phyloP scores from a whole-genome alignment of 1,140 invertebrate species.

The Frieseomelitta varia region DNA sequence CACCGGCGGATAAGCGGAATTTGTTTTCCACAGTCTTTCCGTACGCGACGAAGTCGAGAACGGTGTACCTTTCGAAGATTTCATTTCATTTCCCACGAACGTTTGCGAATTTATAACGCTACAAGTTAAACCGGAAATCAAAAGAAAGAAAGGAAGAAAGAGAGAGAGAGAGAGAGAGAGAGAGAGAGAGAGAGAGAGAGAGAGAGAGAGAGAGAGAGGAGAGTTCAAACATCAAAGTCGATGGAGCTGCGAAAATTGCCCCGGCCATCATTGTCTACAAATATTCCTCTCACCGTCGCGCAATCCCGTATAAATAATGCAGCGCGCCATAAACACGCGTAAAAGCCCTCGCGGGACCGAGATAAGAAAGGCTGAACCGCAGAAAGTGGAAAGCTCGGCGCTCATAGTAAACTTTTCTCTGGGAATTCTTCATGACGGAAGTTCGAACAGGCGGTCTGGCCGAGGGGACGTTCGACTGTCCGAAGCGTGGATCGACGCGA shows the following conservation, averaged over 20 bases:
- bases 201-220: too few relatives aligned
- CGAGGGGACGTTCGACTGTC: constrained; percentile 22
- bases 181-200: too few relatives aligned
- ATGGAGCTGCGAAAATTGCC: background rate
- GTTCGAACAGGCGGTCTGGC: background rate
- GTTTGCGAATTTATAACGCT: background rate
- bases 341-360: background rate
- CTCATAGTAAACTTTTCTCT: constrained; percentile 18
- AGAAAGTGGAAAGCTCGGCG: constrained; percentile 25
- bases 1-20: constrained; percentile 50
- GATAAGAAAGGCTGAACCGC: constrained; percentile 9
- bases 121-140: background rate
- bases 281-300: background rate
- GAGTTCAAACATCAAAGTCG: background rate
- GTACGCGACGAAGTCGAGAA: background rate
- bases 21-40: constrained; percentile 40
- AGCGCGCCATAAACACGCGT: background rate
- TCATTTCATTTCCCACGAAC: background rate
- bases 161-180: too few relatives aligned
- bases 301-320: constrained; percentile 1
- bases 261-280: background rate
- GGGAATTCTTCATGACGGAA: constrained; percentile 2
- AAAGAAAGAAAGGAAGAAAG: too few relatives aligned
- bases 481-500: constrained; percentile 27
- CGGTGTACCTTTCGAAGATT: background rate